Evolutionary conservation across 2,888 invertebrate genomes (phyloP).

Genomic region (Thera obeliscata): DNA sequence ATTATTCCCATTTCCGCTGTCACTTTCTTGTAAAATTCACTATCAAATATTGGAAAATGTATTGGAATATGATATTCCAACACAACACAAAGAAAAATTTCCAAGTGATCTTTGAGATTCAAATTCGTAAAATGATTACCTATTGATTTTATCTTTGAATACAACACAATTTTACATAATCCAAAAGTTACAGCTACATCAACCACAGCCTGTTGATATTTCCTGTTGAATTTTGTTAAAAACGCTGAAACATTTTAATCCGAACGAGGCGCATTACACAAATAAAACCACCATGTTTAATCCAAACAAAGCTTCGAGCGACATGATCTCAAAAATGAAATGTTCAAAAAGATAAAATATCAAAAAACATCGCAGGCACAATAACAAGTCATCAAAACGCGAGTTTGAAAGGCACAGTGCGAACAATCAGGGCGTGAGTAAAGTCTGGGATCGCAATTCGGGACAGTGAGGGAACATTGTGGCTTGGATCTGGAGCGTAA

Average conservation of each 20-base stretch:
- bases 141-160: background rate
- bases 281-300: constrained; percentile 23
- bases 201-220: constrained; percentile 2
- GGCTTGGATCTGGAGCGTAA: constrained; percentile 26
- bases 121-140: too few species aligned
- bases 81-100: too few species aligned
- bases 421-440: constrained; percentile 43
- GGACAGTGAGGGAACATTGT: constrained; percentile 28
- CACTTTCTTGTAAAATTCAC: too few species aligned
- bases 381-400: constrained; percentile 39
- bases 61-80: too few species aligned
- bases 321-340: constrained; percentile 32
- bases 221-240: constrained; percentile 3
- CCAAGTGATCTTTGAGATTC: too few species aligned
- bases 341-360: constrained; percentile 34
- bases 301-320: constrained; percentile 25
- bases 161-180: background rate
- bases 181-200: background rate
- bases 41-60: too few species aligned
- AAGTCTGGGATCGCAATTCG: constrained; percentile 29
- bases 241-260: constrained; percentile 19
- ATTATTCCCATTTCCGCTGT: too few species aligned
- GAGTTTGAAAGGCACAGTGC: constrained; percentile 25
- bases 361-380: constrained; percentile 32
- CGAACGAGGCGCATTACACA: constrained; percentile 12